Percentiles rank a stretch among this genome's conserved stretches.
Conservation (phyloP, 2,888 invertebrate species). For the Meiosimyza platycephala region DNA sequence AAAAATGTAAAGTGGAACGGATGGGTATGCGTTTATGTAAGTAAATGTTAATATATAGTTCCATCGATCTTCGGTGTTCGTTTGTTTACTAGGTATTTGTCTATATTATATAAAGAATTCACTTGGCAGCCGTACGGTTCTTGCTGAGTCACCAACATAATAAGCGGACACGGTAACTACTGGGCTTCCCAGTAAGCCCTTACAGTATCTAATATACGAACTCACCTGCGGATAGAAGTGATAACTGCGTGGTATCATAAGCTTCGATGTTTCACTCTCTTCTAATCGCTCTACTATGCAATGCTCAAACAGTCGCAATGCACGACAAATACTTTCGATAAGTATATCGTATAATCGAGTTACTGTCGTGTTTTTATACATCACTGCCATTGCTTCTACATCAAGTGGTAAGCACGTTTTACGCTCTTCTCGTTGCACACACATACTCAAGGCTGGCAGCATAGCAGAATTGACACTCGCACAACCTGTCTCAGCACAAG, state of each 20-base stretch:
- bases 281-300: conserved; percentile 72
- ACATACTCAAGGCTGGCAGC: conserved; percentile 53
- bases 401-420: conserved; percentile 70
- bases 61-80: too few species aligned
- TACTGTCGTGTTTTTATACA: conserved; percentile 74
- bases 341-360: conserved; percentile 78
- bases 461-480: conserved; percentile 30
- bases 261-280: conserved; percentile 50
- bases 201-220: background rate
- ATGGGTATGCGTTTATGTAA: too few species aligned
- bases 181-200: background rate
- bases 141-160: too few species aligned
- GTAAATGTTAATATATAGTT: too few species aligned
- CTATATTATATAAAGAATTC: too few species aligned
- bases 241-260: conserved; percentile 68
- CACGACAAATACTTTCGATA: conserved; percentile 79
- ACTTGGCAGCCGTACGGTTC: too few species aligned
- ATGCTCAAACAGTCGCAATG: conserved; percentile 75
- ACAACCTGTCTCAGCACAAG: conserved; percentile 37
- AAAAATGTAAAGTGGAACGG: too few species aligned
- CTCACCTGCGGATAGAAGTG: conserved; percentile 73
- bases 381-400: conserved; percentile 79
- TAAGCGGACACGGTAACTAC: too few species aligned
- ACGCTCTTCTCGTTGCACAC: conserved; percentile 55
- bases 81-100: too few species aligned